Base-by-base conservation (phyloP, 2,888 invertebrate genomes). In the Strigamia transsilvanica region DNA sequence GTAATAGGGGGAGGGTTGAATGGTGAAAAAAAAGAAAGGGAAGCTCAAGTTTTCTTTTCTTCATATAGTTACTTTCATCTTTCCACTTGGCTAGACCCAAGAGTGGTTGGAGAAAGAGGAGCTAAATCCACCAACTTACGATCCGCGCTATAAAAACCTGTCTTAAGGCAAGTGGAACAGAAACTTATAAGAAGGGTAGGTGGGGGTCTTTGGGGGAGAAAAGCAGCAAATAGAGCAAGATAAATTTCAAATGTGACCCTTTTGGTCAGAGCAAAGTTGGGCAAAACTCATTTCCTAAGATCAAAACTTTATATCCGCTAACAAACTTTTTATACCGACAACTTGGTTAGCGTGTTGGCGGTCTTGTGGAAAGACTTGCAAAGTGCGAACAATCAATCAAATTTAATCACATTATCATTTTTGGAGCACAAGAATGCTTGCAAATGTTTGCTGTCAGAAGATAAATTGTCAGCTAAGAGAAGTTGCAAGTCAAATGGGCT, bases 101-200 rank as follows among this genome's bases (percentile, higher is more conserved):
- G 73, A 73, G 73, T 73, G 73, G 73, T 73, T 73, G 32, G 73
- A 73, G 73, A 73, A 73, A 73, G 73, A 73, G 73, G 73, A 73
- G 73, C 73, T 73, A 73, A 73, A 73, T 73, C 73, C 73, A 27
- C 27, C 73, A 73, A 73, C 73, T 73, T 73, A 73, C 73, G 73
- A 73, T 73, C 73, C n/a, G 15, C 73, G 73, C 73, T 73, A 73
- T 73, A 73, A 73, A 73, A 73, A 73, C 73, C 73, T 73, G 73
- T 73, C 73, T 73, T 73, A 73, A 73, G 73, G 73, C 73, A 73
- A 73, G 73, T 73, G 73, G 73, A 73, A 73, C 73, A 73, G 73
- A 73, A 73, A 73, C 27, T 27, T 73, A 73, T 23, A 73, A 56
- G 73, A 73, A 9, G 32, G 12, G 38, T 38, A 38, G 38, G 38